Conservation (phyloP, 2,888 invertebrate genomes). For the Epinotia ramella region DNA sequence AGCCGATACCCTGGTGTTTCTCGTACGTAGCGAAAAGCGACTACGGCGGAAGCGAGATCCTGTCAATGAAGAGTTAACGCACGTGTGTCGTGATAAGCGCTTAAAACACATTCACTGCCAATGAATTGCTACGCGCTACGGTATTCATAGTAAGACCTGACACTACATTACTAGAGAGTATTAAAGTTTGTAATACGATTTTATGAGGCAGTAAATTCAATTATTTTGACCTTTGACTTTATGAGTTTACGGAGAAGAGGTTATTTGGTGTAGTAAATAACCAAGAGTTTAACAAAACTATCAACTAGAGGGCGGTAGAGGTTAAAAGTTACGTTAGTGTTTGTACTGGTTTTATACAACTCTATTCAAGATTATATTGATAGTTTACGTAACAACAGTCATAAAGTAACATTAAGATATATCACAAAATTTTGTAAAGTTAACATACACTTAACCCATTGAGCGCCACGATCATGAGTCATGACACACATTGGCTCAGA, state of each 20-base stretch:
- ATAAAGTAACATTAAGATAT: too few relatives aligned
- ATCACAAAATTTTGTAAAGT: too few relatives aligned
- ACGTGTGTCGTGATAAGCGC: too few relatives aligned
- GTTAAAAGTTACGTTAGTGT: not conserved
- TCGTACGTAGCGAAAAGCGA: too few relatives aligned
- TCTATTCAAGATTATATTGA: not conserved
- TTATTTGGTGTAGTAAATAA: not conserved
- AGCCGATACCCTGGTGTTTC: too few relatives aligned
- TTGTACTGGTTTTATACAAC: not conserved
- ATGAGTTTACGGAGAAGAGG: not conserved
- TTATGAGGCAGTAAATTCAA: not conserved
- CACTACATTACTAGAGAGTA: not conserved
- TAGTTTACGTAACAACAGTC: not conserved
- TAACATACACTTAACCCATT: too few relatives aligned
- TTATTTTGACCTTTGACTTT: slow-evolving; percentile 1
- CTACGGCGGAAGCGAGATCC: too few relatives aligned
- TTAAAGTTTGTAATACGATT: not conserved
- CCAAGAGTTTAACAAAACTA: not conserved
- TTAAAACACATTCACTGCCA: too few relatives aligned
- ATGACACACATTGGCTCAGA: too few relatives aligned
- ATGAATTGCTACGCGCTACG: too few relatives aligned
- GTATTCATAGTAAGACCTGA: not conserved
- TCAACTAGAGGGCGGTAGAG: not conserved
- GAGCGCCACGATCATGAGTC: too few relatives aligned
- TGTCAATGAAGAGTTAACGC: too few relatives aligned